These are phyloP conservation scores for Anolis apletophallus DNA, from an alignment of 2,797 vertebrate genomes.

Conservation along the genomic window DNA sequence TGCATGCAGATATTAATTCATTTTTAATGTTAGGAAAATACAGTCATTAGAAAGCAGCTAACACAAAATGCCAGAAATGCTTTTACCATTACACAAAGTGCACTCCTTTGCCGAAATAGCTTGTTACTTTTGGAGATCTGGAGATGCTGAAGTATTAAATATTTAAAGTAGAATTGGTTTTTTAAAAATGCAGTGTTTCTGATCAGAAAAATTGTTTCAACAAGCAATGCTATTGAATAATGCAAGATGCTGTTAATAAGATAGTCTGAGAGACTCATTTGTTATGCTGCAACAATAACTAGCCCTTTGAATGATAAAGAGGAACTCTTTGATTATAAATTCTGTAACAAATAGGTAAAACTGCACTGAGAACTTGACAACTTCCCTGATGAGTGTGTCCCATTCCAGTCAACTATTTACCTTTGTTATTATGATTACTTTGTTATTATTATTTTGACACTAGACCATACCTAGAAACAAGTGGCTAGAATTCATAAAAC, in stretches of 20 bases:
- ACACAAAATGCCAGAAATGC: constrained; percentile 84
- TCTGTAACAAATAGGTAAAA: constrained; percentile 50
- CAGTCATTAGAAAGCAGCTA: constrained; percentile 83
- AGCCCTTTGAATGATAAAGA: constrained; percentile 57
- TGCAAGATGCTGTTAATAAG: constrained; percentile 81
- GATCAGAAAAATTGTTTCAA: constrained; percentile 79
- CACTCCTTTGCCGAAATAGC: constrained; percentile 79
- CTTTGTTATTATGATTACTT: constrained; percentile 54
- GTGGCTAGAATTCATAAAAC: background rate
- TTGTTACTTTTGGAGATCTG: constrained; percentile 80
- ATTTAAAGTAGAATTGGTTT: constrained; percentile 81
- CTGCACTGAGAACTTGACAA: constrained; percentile 30
- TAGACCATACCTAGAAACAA: constrained; percentile 28
- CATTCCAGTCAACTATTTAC: constrained; percentile 27
- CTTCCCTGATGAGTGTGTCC: constrained; percentile 42
- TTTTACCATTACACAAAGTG: constrained; percentile 82
- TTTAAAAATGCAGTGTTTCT: constrained; percentile 82
- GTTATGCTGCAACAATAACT: constrained; percentile 68
- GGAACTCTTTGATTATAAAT: constrained; percentile 56
- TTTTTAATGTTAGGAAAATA: constrained; percentile 87
- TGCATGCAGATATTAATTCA: constrained; percentile 82
- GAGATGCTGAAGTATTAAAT: constrained; percentile 82
- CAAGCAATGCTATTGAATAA: constrained; percentile 79
- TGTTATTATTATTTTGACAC: constrained; percentile 34
- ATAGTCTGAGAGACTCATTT: constrained; percentile 72